Base-by-base conservation (phyloP, 2,797 vertebrate species). In the Typhlichthys eigenmanni region DNA sequence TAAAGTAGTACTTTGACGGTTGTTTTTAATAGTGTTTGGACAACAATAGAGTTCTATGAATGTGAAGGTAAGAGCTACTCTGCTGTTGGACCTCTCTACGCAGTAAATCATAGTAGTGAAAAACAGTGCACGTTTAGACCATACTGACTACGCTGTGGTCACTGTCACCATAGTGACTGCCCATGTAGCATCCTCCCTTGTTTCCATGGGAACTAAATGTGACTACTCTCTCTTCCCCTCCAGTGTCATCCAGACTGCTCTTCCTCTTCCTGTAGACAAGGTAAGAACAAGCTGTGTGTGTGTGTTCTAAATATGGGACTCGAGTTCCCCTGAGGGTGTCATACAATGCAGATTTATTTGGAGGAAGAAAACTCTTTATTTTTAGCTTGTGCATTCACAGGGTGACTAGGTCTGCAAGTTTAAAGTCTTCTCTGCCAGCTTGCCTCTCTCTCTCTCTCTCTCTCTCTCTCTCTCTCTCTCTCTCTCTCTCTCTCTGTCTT, bases 231-330 rank as follows among this genome's bases (percentile, higher is more conserved):
- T 83, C 38, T 66, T 64, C 71, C 65, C 76, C 81, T 90, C 62
- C 86, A 99, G 97, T 91, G 96, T 98, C 90, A 98, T 98, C 92
- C 96, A 96, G 90, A 91, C 95, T 87, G 94, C 97, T 64, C 91
- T 97, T 87, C 95, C 97, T 81, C 95, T 96, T 92, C 97, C 97
- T 87, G 92, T 98, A 93, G 97, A 99, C 91, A 98, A 98, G 96
- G 97, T 99, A 95, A 96, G 93, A 87, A 58, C 68, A n/a, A 54
- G 56, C 6, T 2, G 51, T 45, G 2, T 50, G 64, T 2, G 64
- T 64, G 60, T 61, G 60, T 43, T 43, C 38, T 43, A 43, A 43
- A 43, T 43, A 43, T 43, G 38, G 38, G 38, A 8, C 38, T 43
- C 38, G 7, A 43, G 7, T 43, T 9, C 38, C 38, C 38, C 38